Conservation (phyloP, 2,113 vertebrate species). For the Mustela nigripes region DNA sequence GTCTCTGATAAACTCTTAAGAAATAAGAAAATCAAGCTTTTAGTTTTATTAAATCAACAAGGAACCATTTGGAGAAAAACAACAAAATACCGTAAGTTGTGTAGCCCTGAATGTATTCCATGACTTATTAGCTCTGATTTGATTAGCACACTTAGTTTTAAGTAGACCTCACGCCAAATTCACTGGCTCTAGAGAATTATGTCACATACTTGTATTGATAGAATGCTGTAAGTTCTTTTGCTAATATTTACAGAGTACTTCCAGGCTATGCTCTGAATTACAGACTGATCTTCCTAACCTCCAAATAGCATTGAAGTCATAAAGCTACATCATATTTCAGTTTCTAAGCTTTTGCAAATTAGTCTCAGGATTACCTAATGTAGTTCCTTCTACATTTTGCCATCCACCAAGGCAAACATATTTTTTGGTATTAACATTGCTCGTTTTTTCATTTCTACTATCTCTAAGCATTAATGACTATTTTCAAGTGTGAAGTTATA, state of each 20-base stretch:
- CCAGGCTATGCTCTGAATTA: neutral
- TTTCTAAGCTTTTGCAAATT: neutral
- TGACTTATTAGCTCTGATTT: neutral
- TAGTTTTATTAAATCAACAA: conserved; percentile 9
- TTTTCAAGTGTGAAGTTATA: conserved; percentile 31
- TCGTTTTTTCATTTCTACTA: neutral
- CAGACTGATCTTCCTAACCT: neutral
- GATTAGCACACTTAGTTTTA: neutral
- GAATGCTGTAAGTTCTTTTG: neutral
- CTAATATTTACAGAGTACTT: neutral
- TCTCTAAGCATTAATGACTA: neutral
- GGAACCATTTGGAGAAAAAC: neutral
- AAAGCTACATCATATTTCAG: neutral
- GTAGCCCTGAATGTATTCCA: neutral
- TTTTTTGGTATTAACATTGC: neutral
- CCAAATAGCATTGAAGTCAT: neutral
- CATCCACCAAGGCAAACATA: neutral
- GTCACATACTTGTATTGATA: neutral
- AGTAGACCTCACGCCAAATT: neutral
- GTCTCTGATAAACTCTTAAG: neutral
- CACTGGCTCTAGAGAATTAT: neutral
- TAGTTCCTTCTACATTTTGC: neutral
- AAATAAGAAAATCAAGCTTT: neutral
- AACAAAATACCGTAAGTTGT: neutral
- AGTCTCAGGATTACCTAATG: neutral